These are phyloP conservation scores for Mastomys coucha DNA, from an alignment of 2,113 vertebrate species.

Conservation along the genomic window DNA sequence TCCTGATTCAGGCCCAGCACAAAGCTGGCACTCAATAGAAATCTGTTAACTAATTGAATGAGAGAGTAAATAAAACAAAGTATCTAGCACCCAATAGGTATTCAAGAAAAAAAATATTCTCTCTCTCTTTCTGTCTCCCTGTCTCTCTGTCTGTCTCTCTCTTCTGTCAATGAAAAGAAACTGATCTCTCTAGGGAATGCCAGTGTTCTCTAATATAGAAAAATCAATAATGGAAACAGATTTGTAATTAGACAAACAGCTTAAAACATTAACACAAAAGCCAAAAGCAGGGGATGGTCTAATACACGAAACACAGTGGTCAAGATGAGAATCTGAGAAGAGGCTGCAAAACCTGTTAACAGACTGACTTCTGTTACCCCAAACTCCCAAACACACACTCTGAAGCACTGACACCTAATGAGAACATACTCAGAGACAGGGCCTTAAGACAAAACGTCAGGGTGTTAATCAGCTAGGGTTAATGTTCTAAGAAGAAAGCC, in stretches of 20 bases:
- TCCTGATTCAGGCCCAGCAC: neutral
- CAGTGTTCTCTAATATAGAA: neutral
- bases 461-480: neutral
- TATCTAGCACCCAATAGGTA: neutral
- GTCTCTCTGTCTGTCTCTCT: neutral
- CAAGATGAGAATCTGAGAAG: neutral
- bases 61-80: neutral
- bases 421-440: neutral
- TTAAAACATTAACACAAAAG: neutral
- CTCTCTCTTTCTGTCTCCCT: neutral
- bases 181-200: neutral
- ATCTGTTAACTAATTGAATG: neutral
- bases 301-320: neutral
- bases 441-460: neutral
- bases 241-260: neutral
- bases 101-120: neutral
- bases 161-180: neutral
- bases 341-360: neutral
- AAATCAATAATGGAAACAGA: neutral
- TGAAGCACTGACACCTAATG: neutral
- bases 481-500: neutral
- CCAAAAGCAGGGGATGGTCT: neutral
- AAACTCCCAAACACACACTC: neutral
- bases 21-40: slow-evolving; percentile 6
- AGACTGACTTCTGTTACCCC: neutral